Conservation (phyloP, 2,888 invertebrate species). For the Spilosoma lubricipeda region DNA sequence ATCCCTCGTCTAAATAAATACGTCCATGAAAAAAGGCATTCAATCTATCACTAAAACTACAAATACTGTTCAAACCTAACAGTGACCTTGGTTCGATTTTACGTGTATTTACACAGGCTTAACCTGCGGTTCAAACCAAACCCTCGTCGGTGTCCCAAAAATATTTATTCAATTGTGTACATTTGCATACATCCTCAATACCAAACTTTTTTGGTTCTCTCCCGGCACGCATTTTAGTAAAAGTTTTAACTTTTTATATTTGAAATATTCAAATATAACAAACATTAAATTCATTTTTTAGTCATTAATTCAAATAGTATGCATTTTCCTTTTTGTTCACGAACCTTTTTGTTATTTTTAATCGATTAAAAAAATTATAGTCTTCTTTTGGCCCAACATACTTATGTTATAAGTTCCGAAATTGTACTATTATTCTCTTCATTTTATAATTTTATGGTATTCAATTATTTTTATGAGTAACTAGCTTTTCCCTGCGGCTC, state of each 20-base stretch:
- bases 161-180: slow-evolving; percentile 6
- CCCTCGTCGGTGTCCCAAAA: neutral
- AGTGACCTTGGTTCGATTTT: slow-evolving; percentile 4
- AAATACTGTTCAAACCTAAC: neutral
- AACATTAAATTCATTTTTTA: neutral
- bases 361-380: no score
- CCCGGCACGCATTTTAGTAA: neutral
- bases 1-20: neutral
- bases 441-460: no score
- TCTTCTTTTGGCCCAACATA: no score
- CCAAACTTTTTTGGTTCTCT: neutral
- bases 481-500: no score
- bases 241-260: neutral
- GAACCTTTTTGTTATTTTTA: neutral
- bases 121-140: slow-evolving; percentile 1
- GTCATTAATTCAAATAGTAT: neutral
- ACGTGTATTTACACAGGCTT: neutral
- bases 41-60: neutral
- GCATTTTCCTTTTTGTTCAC: neutral
- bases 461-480: no score
- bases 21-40: neutral
- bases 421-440: no score
- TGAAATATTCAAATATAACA: neutral
- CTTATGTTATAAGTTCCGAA: no score
- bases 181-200: neutral